Evolutionary conservation across 53 echinoderm and acorn worm genomes (phyloP).

Genomic region (Temnopleurus reevesii): DNA sequence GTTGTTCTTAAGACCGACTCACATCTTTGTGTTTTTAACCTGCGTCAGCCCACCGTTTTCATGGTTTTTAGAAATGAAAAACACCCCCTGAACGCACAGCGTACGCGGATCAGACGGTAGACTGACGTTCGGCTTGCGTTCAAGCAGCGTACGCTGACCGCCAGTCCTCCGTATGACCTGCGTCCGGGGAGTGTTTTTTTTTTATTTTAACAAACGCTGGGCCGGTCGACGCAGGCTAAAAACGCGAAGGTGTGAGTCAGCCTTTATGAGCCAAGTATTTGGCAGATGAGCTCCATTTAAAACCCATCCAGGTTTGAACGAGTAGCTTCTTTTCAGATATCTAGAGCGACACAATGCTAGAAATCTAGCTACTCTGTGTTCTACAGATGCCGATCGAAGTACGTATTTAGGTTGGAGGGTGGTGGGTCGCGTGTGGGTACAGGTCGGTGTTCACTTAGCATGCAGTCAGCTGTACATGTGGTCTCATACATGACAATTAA

Average conservation of each 20-base stretch:
- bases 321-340: not conserved
- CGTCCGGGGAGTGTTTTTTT: too few relatives aligned
- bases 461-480: conserved; percentile 57
- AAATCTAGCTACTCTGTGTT: not conserved
- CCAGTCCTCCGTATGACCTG: too few relatives aligned
- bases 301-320: not conserved
- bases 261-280: not conserved
- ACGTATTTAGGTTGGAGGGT: not conserved
- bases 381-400: not conserved
- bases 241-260: not conserved
- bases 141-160: too few relatives aligned
- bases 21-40: too few relatives aligned
- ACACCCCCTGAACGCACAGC: too few relatives aligned
- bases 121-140: too few relatives aligned
- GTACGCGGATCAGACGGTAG: too few relatives aligned
- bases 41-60: too few relatives aligned
- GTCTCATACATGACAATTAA: conserved; percentile 40
- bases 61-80: too few relatives aligned
- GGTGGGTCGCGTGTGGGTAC: conserved; percentile 24
- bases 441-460: conserved; percentile 40
- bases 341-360: not conserved
- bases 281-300: not conserved
- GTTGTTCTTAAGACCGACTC: too few relatives aligned
- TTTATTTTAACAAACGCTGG: too few relatives aligned
- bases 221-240: too few relatives aligned